phyloP scores from a whole-genome alignment of 2,888 invertebrate genomes.

The Hydrotaea cyrtoneurina region DNA sequence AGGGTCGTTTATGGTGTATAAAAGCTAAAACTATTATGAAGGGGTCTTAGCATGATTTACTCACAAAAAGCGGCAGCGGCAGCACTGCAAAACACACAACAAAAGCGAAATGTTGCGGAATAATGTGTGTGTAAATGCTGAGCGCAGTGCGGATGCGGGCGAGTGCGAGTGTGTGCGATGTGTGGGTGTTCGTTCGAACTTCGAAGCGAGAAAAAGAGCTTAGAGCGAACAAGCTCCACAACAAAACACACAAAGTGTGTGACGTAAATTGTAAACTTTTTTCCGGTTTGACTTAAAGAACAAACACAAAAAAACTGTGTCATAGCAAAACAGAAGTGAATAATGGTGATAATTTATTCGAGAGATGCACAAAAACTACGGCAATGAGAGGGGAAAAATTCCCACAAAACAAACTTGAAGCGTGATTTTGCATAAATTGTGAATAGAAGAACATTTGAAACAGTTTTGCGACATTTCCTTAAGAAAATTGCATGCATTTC shows the following conservation, averaged over 20 bases:
- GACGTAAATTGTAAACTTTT: constrained; percentile 59
- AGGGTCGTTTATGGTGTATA: constrained; percentile 62
- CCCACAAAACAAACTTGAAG: neutral
- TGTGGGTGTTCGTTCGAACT: constrained; percentile 54
- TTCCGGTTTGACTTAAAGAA: constrained; percentile 46
- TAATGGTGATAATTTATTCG: constrained; percentile 22
- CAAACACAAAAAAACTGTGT: constrained; percentile 29
- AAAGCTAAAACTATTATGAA: constrained; percentile 49
- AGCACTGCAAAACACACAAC: constrained; percentile 17
- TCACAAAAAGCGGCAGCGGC: constrained; percentile 18
- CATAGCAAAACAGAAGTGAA: constrained; percentile 23
- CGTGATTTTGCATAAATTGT: constrained; percentile 9
- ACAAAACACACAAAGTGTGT: constrained; percentile 38
- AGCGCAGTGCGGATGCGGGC: neutral
- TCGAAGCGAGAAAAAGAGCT: constrained; percentile 18
- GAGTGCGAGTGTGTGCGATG: constrained; percentile 10
- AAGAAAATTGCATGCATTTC: neutral
- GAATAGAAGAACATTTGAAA: neutral
- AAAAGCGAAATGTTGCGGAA: neutral
- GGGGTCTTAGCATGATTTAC: constrained; percentile 30
- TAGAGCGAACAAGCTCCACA: constrained; percentile 27
- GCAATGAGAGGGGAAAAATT: no score
- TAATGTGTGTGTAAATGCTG: constrained; percentile 35
- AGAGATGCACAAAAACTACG: neutral
- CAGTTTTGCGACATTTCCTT: neutral